Evolutionary conservation across 2,888 invertebrate genomes (phyloP).

Genomic region (Belgica antarctica): DNA sequence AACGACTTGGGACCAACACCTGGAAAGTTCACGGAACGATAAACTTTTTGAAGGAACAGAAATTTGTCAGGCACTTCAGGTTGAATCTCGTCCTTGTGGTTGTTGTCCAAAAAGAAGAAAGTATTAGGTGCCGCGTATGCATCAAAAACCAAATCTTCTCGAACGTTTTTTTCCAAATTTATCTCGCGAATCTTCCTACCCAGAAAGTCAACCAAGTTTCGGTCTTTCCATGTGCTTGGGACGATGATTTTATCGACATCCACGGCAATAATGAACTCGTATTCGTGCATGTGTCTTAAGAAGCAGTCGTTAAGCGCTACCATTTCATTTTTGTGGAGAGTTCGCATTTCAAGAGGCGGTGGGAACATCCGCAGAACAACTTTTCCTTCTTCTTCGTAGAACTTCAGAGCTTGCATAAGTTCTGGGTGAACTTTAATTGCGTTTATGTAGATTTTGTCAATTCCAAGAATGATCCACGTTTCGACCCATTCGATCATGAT

Average conservation of each 20-base stretch:
- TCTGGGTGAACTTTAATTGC: constrained; percentile 89
- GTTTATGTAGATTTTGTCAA: constrained; percentile 88
- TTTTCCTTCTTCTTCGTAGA: constrained; percentile 65
- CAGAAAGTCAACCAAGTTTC: no score
- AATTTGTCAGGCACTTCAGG: no score
- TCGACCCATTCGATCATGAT: constrained; percentile 94
- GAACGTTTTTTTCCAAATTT: no score
- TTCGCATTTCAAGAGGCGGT: constrained; percentile 83
- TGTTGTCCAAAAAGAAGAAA: no score
- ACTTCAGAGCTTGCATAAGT: constrained; percentile 72
- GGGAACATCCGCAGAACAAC: constrained; percentile 80
- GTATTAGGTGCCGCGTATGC: no score
- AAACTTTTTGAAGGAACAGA: no score
- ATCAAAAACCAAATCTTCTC: no score
- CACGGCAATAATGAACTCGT: constrained; percentile 84
- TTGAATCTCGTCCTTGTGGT: no score
- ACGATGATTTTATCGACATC: constrained; percentile 95
- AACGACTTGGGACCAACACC: no score
- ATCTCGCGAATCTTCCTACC: no score
- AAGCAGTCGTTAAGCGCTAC: constrained; percentile 96
- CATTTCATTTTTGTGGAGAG: constrained; percentile 91
- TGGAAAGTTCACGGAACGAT: no score
- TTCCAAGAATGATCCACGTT: constrained; percentile 78
- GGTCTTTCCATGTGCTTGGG: no score
- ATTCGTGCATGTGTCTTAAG: constrained; percentile 86